Conservation (phyloP, 2,797 vertebrate genomes). For the Acrossocheilus wenchowensis region DNA sequence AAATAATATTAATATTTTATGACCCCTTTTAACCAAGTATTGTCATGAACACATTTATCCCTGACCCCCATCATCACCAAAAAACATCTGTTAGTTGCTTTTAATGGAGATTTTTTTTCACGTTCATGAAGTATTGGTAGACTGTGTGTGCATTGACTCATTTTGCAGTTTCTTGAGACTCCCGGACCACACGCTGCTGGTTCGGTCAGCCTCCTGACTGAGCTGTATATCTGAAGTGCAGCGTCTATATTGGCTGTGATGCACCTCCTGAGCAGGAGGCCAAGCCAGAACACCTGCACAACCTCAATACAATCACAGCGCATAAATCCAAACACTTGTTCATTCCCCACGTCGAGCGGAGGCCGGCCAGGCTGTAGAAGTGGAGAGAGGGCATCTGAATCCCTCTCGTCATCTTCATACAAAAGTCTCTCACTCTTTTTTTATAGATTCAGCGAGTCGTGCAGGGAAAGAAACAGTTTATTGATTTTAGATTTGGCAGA, state of each 20-base stretch:
- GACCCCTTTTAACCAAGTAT: neutral
- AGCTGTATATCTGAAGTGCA: constrained; percentile 17
- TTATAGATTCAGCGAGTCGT: constrained; percentile 77
- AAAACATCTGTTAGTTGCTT: neutral
- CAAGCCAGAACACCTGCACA: constrained; percentile 66
- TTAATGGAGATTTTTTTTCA: neutral
- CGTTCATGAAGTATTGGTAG: neutral
- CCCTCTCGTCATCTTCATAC: constrained; percentile 64
- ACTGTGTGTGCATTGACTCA: neutral
- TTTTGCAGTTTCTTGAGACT: neutral
- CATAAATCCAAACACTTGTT: constrained; percentile 69
- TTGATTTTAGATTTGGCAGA: constrained; percentile 83
- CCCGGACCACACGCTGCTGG: neutral
- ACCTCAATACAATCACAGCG: constrained; percentile 71
- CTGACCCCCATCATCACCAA: neutral
- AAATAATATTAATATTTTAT: neutral
- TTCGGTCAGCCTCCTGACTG: neutral
- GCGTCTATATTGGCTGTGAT: neutral
- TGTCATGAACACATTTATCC: neutral
- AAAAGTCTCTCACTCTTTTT: constrained; percentile 71
- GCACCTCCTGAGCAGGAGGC: constrained; percentile 13
- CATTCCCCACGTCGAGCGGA: constrained; percentile 68
- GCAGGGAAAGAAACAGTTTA: constrained; percentile 77
- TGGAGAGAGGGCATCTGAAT: constrained; percentile 39
- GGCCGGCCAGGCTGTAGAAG: constrained; percentile 59